Percentiles rank a stretch among this genome's conserved stretches.
Evolutionary conservation across 2,113 vertebrate genomes (phyloP).

Genomic region (Pteropus alecto): DNA sequence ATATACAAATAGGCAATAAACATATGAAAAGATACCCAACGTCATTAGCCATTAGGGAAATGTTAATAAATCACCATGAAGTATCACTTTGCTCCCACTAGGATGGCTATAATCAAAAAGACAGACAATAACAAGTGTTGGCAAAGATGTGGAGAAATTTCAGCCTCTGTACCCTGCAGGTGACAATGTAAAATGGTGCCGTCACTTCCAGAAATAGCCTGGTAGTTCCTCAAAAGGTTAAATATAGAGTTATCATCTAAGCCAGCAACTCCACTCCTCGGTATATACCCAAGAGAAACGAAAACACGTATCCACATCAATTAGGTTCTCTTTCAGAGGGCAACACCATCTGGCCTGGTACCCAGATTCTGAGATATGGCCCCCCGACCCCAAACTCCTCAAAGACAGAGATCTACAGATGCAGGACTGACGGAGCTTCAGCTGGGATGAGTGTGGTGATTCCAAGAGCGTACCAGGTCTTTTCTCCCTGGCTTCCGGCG

Average conservation of each 20-base stretch:
- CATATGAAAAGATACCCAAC: not conserved
- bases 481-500: not conserved
- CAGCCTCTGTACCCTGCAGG: rapidly evolving
- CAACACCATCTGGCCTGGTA: rapidly evolving
- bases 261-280: not conserved
- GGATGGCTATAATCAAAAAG: not conserved
- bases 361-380: not conserved
- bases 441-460: not conserved
- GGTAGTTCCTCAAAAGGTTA: not conserved
- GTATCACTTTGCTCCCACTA: not conserved
- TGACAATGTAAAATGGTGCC: not conserved
- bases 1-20: not conserved
- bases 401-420: not conserved
- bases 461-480: not conserved
- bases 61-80: not conserved
- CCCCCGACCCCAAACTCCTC: not conserved
- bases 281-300: not conserved
- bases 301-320: not conserved
- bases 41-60: not conserved
- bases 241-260: not conserved
- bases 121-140: not conserved
- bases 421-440: not conserved
- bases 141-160: not conserved
- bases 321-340: not conserved
- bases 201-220: not conserved